Evolutionary conservation across 2,797 vertebrate species (phyloP), one percentile per base, ranked within the genome.

Genomic region (Orientallactaga sibirica): DNA sequence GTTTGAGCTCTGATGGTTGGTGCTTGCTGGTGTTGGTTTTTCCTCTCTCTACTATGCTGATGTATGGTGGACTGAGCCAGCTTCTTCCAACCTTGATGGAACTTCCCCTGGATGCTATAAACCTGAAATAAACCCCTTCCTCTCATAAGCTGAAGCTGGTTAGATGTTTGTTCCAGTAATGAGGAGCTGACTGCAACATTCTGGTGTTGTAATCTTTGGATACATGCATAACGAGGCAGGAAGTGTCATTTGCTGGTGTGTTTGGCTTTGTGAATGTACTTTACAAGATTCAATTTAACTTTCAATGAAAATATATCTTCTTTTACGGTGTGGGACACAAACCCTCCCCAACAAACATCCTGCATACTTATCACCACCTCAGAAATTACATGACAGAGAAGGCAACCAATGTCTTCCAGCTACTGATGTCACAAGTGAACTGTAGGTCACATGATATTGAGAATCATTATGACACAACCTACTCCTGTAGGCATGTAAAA

Each of bases 271-370:
- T 93, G n/a, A 91, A 86, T 14, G 62, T 79, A 20, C 43, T 92
- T 88, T 64, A 48, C 4, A 75, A 11, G 24, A 91, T 80, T 91
- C 55, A 85, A 70, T 52, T 71, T 82, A 87, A 73, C 20, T 89
- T 90, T 86, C 24, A 87, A 87, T 81, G 62, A 91, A 92, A 96
- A 74, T 55, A 55, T 84, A n/a, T 78, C 61, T 94, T 85, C 3
- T 24, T 16, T 24, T 94, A 91, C 80, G 5, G 6, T 71, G 3
- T 27, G 48, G 8, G 15, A 84, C 43, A 0, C 48, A 86, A 74
- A 24, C 66, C 20, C 16, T 93, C 73, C 43, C 43, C 43, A 48
- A 48, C 43, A 75, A 86, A 75, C 18, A 84, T 64, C 33, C 20
- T 29, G 0, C 9, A 70, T 5, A 68, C 16, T 91, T 41, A 48